These are phyloP conservation scores for Lasiommata megera DNA, from an alignment of 2,888 invertebrate genomes.

Conservation along the genomic window DNA sequence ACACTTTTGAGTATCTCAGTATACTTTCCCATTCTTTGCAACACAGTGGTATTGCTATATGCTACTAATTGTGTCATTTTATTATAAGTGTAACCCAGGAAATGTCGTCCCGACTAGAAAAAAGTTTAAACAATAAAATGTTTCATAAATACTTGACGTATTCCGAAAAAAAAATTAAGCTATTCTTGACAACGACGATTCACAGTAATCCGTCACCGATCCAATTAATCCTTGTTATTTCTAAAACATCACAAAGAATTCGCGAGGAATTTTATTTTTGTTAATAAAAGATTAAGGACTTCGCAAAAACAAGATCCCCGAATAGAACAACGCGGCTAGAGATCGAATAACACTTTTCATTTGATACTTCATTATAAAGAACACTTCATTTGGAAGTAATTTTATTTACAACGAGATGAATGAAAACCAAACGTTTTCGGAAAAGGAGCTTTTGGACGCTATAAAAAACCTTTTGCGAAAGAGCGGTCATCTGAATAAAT, in stretches of 20 bases:
- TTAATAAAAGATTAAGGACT: background rate
- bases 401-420: conserved; percentile 48
- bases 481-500: conserved; percentile 66
- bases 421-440: conserved; percentile 55
- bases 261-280: background rate
- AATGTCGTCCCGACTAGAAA: too few species aligned
- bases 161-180: background rate
- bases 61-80: too few species aligned
- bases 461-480: conserved; percentile 65
- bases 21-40: too few species aligned
- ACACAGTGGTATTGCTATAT: too few species aligned
- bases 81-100: too few species aligned
- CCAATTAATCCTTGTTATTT: background rate
- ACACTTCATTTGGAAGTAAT: conserved; percentile 34
- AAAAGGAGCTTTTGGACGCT: conserved; percentile 61
- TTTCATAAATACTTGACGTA: background rate
- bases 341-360: conserved; percentile 20
- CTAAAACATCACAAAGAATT: background rate
- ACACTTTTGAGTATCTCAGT: too few species aligned
- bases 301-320: background rate
- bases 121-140: too few species aligned
- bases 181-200: background rate
- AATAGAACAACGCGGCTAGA: conserved; percentile 1
- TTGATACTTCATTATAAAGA: conserved; percentile 23
- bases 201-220: background rate